A percentile compares a stretch with the other conserved stretches of the same genome.
These are phyloP conservation scores for Cololabis saira DNA, from an alignment of 2,113 vertebrate species.

Conservation along the genomic window DNA sequence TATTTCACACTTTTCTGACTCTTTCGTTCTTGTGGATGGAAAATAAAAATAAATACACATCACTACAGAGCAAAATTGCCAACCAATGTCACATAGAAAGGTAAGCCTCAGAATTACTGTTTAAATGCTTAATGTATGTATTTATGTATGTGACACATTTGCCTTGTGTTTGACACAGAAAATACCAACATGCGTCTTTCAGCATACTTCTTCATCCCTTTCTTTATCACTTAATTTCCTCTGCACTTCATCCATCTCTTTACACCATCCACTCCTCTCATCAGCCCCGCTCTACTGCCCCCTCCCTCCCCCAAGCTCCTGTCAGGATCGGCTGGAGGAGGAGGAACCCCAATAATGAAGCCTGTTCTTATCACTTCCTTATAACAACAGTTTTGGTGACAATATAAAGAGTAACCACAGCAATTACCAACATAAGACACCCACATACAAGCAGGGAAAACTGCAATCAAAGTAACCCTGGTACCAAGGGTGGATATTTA, in stretches of 20 bases:
- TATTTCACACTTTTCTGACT: neutral
- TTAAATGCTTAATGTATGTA: too few species aligned
- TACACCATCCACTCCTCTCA: constrained; percentile 23
- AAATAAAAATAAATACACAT: neutral
- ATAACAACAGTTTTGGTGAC: constrained; percentile 44
- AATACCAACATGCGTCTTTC: neutral
- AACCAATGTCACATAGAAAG: too few species aligned
- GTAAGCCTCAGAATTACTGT: too few species aligned
- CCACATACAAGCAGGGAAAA: constrained; percentile 43
- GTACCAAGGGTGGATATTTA: constrained; percentile 10
- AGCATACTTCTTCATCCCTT: neutral
- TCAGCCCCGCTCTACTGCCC: constrained; percentile 2
- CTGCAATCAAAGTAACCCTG: constrained; percentile 45
- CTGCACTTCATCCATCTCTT: constrained; percentile 51
- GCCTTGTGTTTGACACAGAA: neutral
- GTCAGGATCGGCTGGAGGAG: constrained; percentile 50
- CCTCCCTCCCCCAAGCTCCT: constrained; percentile 21
- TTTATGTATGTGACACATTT: constrained; percentile 1
- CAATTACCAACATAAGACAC: constrained; percentile 69
- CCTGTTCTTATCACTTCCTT: constrained; percentile 63
- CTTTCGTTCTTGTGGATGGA: neutral
- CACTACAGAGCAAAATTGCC: neutral
- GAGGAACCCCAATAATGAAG: constrained; percentile 43
- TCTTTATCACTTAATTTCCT: constrained; percentile 57
- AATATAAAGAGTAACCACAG: constrained; percentile 59